Evolutionary conservation across 2,888 invertebrate genomes (phyloP).

Genomic region (Drosophila borealis): DNA sequence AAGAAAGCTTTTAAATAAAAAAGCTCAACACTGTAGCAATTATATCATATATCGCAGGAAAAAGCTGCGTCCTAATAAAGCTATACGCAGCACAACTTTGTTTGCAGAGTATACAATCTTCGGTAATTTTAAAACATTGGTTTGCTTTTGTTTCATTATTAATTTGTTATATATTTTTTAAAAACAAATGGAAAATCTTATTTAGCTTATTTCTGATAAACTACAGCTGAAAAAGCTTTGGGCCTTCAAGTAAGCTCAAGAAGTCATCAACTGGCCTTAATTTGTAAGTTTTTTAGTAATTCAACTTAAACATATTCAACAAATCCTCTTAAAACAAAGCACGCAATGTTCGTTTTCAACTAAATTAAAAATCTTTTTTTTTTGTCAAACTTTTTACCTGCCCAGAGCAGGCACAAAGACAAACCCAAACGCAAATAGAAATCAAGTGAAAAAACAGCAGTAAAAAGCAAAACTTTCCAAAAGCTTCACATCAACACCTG

Average conservation of each 20-base stretch:
- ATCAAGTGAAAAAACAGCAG: slow-evolving; percentile 7
- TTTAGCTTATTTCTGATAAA: too few species aligned
- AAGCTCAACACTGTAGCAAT: too few species aligned
- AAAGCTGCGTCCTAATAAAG: too few species aligned
- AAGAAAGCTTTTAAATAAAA: too few species aligned
- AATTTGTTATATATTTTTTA: too few species aligned
- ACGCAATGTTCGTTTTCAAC: slow-evolving; percentile 6
- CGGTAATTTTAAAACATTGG: too few species aligned
- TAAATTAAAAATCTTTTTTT: slow-evolving; percentile 13
- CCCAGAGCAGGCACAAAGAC: slow-evolving; percentile 2
- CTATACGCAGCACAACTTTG: too few species aligned
- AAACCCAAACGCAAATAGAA: slow-evolving; percentile 26
- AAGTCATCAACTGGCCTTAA: neutral
- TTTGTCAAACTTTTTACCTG: slow-evolving; percentile 1
- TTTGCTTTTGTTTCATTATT: too few species aligned
- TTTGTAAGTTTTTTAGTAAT: neutral
- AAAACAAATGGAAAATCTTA: too few species aligned
- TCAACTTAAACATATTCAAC: neutral
- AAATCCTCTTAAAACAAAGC: neutral
- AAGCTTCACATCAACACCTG: slow-evolving; percentile 59
- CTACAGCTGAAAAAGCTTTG: too few species aligned
- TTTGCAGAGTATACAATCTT: too few species aligned
- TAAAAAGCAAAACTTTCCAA: slow-evolving; percentile 27
- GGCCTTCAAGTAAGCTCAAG: neutral
- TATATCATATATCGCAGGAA: too few species aligned